Evolutionary conservation across 2,113 vertebrate species (phyloP).

Genomic region (Xiphophorus couchianus): DNA sequence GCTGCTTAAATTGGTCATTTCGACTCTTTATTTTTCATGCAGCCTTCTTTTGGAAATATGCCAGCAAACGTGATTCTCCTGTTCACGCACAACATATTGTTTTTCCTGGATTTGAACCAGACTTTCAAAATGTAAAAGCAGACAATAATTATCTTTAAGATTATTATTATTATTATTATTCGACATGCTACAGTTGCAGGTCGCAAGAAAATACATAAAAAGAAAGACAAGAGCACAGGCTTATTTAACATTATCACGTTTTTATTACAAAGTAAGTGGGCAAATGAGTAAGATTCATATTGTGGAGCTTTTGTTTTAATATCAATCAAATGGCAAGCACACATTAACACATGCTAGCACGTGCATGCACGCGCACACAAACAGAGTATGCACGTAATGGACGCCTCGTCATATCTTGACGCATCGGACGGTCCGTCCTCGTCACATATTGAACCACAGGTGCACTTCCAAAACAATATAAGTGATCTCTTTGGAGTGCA

Average conservation of each 20-base stretch:
- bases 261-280: constrained; percentile 18
- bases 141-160: not conserved
- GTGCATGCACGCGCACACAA: not conserved
- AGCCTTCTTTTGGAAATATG: too few species aligned
- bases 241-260: not conserved
- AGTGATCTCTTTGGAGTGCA: constrained; percentile 18
- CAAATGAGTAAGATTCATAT: not conserved
- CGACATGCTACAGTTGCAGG: not conserved
- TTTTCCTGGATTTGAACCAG: too few species aligned
- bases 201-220: not conserved
- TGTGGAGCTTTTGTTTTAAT: not conserved
- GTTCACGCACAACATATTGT: too few species aligned
- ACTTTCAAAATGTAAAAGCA: too few species aligned
- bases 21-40: too few species aligned
- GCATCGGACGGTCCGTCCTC: too few species aligned
- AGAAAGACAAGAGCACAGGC: not conserved
- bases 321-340: constrained; percentile 2
- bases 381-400: not conserved
- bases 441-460: not conserved
- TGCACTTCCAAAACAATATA: not conserved
- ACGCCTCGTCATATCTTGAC: not conserved
- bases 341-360: not conserved
- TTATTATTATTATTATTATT: not conserved
- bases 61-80: too few species aligned
- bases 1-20: too few species aligned